Evolutionary conservation across 2,113 vertebrate species (phyloP), one percentile per base, ranked within the genome.

Genomic region (Solea senegalensis): DNA sequence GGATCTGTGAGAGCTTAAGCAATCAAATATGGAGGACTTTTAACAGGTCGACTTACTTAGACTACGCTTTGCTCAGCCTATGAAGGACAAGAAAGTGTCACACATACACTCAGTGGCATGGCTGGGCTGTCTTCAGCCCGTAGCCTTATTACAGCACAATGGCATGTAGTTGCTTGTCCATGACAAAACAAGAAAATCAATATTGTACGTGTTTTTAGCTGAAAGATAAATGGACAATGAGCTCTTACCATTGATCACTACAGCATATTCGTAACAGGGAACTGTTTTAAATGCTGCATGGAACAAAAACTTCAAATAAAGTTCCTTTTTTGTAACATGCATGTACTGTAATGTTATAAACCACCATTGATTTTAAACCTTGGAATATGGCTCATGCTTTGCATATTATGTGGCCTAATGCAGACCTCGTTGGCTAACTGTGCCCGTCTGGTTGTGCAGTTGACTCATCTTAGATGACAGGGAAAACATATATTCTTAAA

Each of bases 11-110:
- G 34, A 70, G 85, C 76, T 86, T 79, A 89, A 74, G 63, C 72
- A 74, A 86, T 90, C 78, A 88, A 61, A 71, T 57, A 55, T 54
- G 45, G 65, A 78, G 72, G 63, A 61, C 59, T 74, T 50, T 12
- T 51, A 86, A 77, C 83, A 86, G 86, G 80, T 82, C 82, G 61
- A 53, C 46, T 48, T 26, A 72, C 65, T 51, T 51, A 81, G 67
- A 65, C 50, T 59, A 83, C 82, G 78, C 82, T 86, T 77, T 63
- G 41, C 78, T 68, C 12, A 2, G 5, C 48, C 51, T 16, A 74
- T 12, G 15, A 90, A 84, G 74, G 83, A 83, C 85, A 83, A 77
- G 59, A 67, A 67, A 53, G 64, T 44, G 34, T 63, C 52, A 40
- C n/a, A 55, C 62, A 28, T 58, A 67, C 41, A 78, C 21, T 59